phyloP scores from a whole-genome alignment of 2,797 vertebrate genomes.

The Peromyscus aztecus region DNA sequence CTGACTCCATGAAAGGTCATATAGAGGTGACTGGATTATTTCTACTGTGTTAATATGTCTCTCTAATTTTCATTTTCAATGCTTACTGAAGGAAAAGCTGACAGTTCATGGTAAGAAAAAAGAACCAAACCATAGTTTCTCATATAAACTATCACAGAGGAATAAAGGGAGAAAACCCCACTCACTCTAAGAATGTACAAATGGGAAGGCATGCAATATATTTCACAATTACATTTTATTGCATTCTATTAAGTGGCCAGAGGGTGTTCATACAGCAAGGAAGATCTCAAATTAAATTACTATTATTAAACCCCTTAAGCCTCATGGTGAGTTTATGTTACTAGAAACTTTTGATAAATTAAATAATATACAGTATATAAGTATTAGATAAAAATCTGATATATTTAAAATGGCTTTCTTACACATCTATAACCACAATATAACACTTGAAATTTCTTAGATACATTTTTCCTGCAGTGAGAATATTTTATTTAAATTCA shows the following conservation, averaged over 20 bases:
- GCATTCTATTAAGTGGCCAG: constrained; percentile 72
- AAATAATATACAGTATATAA: constrained; percentile 73
- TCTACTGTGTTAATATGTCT: background rate
- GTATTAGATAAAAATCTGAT: constrained; percentile 63
- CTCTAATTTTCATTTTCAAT: constrained; percentile 31
- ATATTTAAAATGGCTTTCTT: constrained; percentile 74
- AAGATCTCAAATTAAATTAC: constrained; percentile 77
- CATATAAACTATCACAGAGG: background rate
- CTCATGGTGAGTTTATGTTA: constrained; percentile 69
- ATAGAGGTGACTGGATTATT: background rate
- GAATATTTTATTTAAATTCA: constrained; percentile 64
- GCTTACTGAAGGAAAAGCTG: background rate
- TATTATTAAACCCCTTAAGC: constrained; percentile 79
- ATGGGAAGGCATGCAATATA: constrained; percentile 60
- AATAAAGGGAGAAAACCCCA: constrained; percentile 53
- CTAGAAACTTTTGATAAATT: constrained; percentile 80
- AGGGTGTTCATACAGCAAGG: constrained; percentile 71
- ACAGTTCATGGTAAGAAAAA: background rate
- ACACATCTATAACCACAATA: constrained; percentile 48
- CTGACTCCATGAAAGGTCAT: constrained; percentile 1
- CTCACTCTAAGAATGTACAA: constrained; percentile 49
- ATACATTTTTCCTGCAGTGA: constrained; percentile 56
- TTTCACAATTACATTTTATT: constrained; percentile 79
- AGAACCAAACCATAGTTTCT: background rate
- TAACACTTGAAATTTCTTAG: constrained; percentile 49